Base-by-base conservation (phyloP, 2,888 invertebrate genomes). In the Agonopterix heracliana region DNA sequence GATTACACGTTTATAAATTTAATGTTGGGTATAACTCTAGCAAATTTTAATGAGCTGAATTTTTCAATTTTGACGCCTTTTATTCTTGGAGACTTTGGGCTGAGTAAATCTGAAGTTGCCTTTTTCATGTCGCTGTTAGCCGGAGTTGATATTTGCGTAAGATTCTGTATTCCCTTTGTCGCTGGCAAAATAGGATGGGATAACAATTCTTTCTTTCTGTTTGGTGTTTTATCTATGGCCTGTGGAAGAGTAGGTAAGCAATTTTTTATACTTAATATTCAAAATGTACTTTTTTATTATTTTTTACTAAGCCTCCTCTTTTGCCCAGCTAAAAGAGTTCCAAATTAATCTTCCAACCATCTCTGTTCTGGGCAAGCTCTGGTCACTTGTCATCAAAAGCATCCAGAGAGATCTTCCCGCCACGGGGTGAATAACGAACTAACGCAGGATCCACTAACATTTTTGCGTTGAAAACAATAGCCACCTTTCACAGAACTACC, bases 61-160 rank as follows among this genome's bases (percentile, higher is more conserved):
- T 94, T 94, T 68, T 92, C 93, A 1, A 90, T 94, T 45, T 65
- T 94, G 45, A 93, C 93, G 0, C 93, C 94, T 1, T 93, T 94
- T 55, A 92, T 94, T 58, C 77, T 94, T n/a, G 89, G 89, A 12
- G 94, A 93, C 62, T 92, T 91, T 61, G 90, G 92, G 0, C 90
- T 92, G 60, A 77, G 77, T 1, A 90, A 90, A 59, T 62, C 83
- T 3, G 83, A 93, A 74, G 91, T 92, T 0, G 93, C 94, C 0
- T 75, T 91, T 10, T 91, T 91, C 47, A 93, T 94, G 92, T 93
- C 94, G 0, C 73, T 93, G 41, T 79, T 94, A 53, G 93, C 90
- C 3, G 90, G 90, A 26, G 83, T 92, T 41, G 94, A 94, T 63
- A 90, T 93, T 34, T 74, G 81, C 10, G 90, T 92, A 11, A 81